phyloP scores from a whole-genome alignment of 64 coral and sea anemone genomes.

The Platygyra sinensis region DNA sequence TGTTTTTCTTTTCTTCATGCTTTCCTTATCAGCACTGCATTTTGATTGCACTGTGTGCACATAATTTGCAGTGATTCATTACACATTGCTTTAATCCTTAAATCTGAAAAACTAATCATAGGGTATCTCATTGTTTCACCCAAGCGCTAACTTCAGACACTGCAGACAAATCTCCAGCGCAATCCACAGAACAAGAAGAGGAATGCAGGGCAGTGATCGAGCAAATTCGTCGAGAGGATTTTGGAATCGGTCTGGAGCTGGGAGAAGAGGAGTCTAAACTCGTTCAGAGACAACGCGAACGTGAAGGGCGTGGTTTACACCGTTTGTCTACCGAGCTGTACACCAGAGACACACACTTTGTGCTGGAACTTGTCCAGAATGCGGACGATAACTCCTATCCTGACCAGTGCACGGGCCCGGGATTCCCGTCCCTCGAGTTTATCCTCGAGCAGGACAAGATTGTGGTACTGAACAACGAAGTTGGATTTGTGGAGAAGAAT shows the following conservation, averaged over 20 bases:
- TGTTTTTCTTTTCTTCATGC: neutral
- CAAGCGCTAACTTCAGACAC: neutral
- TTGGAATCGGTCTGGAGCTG: conserved; percentile 86
- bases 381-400: conserved; percentile 89
- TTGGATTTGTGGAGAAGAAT: conserved; percentile 83
- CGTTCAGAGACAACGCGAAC: conserved; percentile 74
- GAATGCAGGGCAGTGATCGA: conserved; percentile 74
- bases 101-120: no score
- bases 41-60: neutral
- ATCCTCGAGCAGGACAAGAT: conserved; percentile 67
- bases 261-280: conserved; percentile 77
- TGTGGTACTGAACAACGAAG: conserved; percentile 84
- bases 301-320: conserved; percentile 86
- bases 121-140: neutral
- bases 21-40: neutral
- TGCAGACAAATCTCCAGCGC: neutral
- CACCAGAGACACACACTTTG: conserved; percentile 91
- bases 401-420: neutral
- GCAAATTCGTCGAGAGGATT: conserved; percentile 86
- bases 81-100: no score
- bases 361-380: conserved; percentile 91
- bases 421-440: conserved; percentile 72
- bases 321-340: conserved; percentile 85
- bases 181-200: conserved; percentile 25
- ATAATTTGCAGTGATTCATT: neutral